A percentile compares a stretch with the other conserved stretches of the same genome.
These are phyloP conservation scores for Littorina saxatilis DNA, from an alignment of 1,140 invertebrate species.

Conservation along the genomic window DNA sequence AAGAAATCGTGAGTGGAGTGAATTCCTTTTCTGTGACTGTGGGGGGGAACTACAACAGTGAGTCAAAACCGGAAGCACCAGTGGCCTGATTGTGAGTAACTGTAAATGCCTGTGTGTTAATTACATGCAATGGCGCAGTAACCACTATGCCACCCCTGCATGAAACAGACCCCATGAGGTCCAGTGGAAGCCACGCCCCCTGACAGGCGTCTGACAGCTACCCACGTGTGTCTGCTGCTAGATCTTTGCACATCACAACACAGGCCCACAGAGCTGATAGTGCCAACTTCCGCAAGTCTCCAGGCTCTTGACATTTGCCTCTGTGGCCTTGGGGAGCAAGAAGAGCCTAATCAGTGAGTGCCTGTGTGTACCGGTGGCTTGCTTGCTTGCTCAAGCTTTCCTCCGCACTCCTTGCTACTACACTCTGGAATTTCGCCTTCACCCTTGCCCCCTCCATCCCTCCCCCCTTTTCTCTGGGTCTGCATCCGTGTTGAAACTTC, in stretches of 20 bases:
- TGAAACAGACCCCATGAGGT: not conserved
- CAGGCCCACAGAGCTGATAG: not conserved
- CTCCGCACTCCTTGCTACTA: too few species aligned
- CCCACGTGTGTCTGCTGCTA: not conserved
- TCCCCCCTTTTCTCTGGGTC: not conserved
- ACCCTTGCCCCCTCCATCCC: too few species aligned
- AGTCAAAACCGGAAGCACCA: too few species aligned
- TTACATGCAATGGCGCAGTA: too few species aligned
- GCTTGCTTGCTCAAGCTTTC: not conserved
- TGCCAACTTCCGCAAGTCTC: not conserved
- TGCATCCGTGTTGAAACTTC: slow-evolving; percentile 1
- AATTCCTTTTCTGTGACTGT: too few species aligned
- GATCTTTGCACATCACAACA: not conserved
- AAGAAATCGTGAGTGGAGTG: too few species aligned
- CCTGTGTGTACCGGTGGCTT: not conserved
- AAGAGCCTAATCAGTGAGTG: not conserved
- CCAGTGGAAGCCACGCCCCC: not conserved
- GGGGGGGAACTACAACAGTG: too few species aligned
- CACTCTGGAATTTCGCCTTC: too few species aligned
- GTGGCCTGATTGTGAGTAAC: too few species aligned
- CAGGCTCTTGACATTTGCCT: not conserved
- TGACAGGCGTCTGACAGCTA: not conserved
- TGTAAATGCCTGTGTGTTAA: too few species aligned
- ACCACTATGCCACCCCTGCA: too few species aligned
- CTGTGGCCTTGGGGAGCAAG: not conserved